phyloP scores from a whole-genome alignment of 2,888 invertebrate genomes.

The Cheilosia soror region DNA sequence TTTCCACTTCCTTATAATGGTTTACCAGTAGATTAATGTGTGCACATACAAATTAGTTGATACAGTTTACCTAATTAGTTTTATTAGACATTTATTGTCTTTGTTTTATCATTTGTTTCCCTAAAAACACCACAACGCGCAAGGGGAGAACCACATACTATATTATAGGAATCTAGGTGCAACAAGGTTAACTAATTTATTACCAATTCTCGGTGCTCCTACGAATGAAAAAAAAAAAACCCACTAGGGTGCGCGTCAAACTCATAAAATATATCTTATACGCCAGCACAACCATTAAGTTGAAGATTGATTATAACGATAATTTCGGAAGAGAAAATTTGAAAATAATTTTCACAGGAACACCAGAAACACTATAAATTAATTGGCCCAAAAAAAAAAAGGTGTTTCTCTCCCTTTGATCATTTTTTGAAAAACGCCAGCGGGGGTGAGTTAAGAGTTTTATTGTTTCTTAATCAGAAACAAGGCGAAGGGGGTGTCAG shows the following conservation, averaged over 20 bases:
- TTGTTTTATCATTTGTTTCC: conserved; percentile 75
- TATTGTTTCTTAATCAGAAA: conserved; percentile 66
- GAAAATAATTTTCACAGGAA: conserved; percentile 51
- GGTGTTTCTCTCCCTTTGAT: conserved; percentile 4
- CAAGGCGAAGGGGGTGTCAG: conserved; percentile 45
- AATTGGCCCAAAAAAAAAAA: conserved; percentile 14
- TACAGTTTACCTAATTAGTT: conserved; percentile 65
- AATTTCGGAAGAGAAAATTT: conserved; percentile 43
- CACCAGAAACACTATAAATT: conserved; percentile 42
- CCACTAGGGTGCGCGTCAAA: conserved; percentile 63
- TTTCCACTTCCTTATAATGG: conserved; percentile 61
- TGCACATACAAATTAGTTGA: conserved; percentile 64
- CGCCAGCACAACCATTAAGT: conserved; percentile 49
- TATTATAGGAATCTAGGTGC: conserved; percentile 44
- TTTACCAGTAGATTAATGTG: conserved; percentile 63
- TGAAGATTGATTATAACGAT: conserved; percentile 69
- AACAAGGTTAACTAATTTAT: conserved; percentile 70
- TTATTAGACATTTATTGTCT: conserved; percentile 72
- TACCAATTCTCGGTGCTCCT: conserved; percentile 37
- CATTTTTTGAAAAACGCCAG: not conserved
- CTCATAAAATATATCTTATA: conserved; percentile 43
- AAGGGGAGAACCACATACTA: conserved; percentile 10
- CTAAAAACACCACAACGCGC: conserved; percentile 12
- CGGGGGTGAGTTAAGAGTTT: conserved; percentile 36
- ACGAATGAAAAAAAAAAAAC: not conserved